Evolutionary conservation across 2,888 invertebrate genomes (phyloP).

Genomic region (Acanthoscelides obtectus): DNA sequence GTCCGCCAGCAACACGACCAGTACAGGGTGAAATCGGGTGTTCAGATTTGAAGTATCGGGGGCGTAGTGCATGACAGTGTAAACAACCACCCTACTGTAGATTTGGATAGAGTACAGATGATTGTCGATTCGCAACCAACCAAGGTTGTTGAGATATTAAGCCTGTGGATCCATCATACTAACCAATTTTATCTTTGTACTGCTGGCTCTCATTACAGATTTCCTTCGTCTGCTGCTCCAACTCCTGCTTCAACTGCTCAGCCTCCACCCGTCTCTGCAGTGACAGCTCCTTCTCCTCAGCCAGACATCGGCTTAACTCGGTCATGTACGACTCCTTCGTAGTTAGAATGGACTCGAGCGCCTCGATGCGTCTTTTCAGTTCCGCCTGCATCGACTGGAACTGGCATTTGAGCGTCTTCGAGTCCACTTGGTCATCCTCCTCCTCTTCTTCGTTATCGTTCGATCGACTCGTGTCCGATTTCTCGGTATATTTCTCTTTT

Average conservation of each 20-base stretch:
- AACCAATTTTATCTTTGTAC: constrained; percentile 43
- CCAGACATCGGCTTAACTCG: constrained; percentile 33
- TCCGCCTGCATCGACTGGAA: constrained; percentile 43
- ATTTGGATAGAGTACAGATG: too few species aligned
- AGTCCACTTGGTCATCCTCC: constrained; percentile 33
- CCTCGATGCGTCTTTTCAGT: constrained; percentile 40
- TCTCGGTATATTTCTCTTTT: neutral
- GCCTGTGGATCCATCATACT: too few species aligned
- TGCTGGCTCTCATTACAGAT: constrained; percentile 50
- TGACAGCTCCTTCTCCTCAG: constrained; percentile 34
- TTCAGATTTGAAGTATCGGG: too few species aligned
- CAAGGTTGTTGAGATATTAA: too few species aligned
- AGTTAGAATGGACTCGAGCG: constrained; percentile 36
- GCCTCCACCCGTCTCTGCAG: constrained; percentile 32
- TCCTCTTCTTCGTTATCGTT: constrained; percentile 22
- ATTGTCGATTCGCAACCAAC: too few species aligned
- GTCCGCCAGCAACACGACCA: too few species aligned
- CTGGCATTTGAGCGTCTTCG: constrained; percentile 45
- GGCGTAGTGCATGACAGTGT: too few species aligned
- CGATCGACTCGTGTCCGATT: neutral
- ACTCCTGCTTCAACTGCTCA: constrained; percentile 35
- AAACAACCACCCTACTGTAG: too few species aligned
- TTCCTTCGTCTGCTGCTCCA: constrained; percentile 49
- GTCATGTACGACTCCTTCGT: constrained; percentile 35
- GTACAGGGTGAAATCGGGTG: too few species aligned